phyloP scores from a whole-genome alignment of 2,888 invertebrate species.

The Oscheius sp. region DNA sequence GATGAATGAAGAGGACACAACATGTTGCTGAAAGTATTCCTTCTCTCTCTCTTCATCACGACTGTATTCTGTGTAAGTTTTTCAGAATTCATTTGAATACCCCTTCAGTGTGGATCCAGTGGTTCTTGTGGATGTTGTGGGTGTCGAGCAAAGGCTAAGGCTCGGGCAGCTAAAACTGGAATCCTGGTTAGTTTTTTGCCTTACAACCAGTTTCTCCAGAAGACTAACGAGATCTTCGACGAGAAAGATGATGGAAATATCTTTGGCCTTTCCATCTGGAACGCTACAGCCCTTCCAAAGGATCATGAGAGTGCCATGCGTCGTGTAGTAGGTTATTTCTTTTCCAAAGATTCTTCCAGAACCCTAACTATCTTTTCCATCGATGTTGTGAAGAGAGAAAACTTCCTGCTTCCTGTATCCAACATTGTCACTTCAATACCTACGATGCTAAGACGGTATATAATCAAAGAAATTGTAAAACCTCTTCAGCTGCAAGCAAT shows the following conservation, averaged over 20 bases:
- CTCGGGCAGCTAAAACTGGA: constrained; percentile 34
- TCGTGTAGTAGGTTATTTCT: constrained; percentile 30
- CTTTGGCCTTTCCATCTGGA: constrained; percentile 51
- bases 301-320: constrained; percentile 31
- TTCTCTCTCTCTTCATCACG: too few species aligned
- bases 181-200: neutral
- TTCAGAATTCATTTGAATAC: too few species aligned
- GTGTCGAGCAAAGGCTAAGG: constrained; percentile 43
- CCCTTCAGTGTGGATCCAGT: constrained; percentile 38
- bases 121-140: constrained; percentile 53
- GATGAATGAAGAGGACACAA: neutral
- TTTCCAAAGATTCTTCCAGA: constrained; percentile 30
- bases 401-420: constrained; percentile 44
- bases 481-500: constrained; percentile 58
- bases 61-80: too few species aligned
- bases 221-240: constrained; percentile 28
- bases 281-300: constrained; percentile 34
- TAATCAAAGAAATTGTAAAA: neutral
- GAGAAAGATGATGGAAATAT: constrained; percentile 47
- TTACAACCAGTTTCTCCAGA: neutral
- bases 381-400: constrained; percentile 50
- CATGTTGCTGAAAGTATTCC: neutral
- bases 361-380: constrained; percentile 52
- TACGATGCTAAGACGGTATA: constrained; percentile 43
- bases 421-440: constrained; percentile 51